Base-by-base conservation (phyloP, 1,140 invertebrate genomes). In the Philotrypesis tridentata region DNA sequence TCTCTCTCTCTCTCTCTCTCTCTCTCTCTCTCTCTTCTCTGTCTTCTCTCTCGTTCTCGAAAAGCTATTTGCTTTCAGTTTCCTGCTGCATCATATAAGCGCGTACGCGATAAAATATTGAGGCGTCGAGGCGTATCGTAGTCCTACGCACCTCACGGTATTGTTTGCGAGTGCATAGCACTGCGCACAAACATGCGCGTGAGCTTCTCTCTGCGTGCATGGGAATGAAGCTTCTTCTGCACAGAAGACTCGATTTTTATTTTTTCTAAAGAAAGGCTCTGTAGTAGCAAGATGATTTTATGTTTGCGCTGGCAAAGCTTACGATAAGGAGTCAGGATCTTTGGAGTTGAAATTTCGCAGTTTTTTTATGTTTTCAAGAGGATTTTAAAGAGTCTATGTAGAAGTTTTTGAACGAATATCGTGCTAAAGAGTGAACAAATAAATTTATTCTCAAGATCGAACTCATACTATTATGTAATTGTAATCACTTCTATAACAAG, bases 41-140 rank as follows among this genome's bases (percentile, higher is more conserved):
- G n/a, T n/a, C n/a, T n/a, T n/a, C 33, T 37, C 33, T 37, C 33
- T 37, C 33, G 33, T 37, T 37, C 33, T 37, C 33, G 9, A 37
- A 37, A 37, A 37, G n/a, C 31, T 71, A 27, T 79, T 61, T 71
- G 29, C 67, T 71, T 61, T 71, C 27, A 79, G 77, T 61, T 55
- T 79, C 48, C 67, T 27, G 29, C 21, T 31, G 60, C 23, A 68
- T 76, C n/a, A 40, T 37, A 37, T 37, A 37, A 61, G 37, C 70
- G 37, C 33, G n/a, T 1, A 43, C 43, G 25, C 43, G 71, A 73
- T 73, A 73, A 73, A 73, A 73, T 73, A 73, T 73, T 73, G 40
- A 73, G 23, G 43, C 40, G 12, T 25, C 27, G 48, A 55, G 48
- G 48, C 48, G 21, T 37, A 37, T 9, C 9, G 33, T 31, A 31